A percentile compares a stretch with the other conserved stretches of the same genome.
phyloP scores from a whole-genome alignment of 2,797 vertebrate genomes.

The Liasis olivaceus region DNA sequence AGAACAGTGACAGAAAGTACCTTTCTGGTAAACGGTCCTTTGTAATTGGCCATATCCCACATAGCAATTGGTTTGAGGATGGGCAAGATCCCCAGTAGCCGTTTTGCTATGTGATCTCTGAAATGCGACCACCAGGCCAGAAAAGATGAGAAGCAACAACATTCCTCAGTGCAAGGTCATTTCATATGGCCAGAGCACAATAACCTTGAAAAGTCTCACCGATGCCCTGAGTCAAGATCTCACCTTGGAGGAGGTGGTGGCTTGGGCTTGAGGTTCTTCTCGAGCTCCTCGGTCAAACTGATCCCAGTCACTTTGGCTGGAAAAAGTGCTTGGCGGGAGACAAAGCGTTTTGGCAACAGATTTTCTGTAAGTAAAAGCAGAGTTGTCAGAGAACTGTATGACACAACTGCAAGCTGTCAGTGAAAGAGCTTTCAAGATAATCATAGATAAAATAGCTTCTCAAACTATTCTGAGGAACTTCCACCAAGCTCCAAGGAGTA shows the following conservation, averaged over 20 bases:
- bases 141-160: not conserved
- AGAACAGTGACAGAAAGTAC: no score
- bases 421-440: not conserved
- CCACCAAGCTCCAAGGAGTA: not conserved
- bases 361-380: conserved; percentile 54
- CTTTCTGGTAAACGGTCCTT: no score
- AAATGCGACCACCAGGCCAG: not conserved
- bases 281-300: not conserved
- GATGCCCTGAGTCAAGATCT: not conserved
- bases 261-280: conserved; percentile 31
- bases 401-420: not conserved
- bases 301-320: conserved; percentile 52
- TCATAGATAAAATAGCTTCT: no score
- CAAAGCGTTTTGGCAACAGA: conserved; percentile 53
- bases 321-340: conserved; percentile 57
- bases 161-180: not conserved
- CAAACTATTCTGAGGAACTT: not conserved
- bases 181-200: not conserved
- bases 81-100: no score
- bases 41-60: no score
- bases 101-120: no score
- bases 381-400: not conserved
- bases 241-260: conserved; percentile 65
- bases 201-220: not conserved
- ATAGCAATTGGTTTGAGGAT: no score